These are phyloP conservation scores for Haliaeetus leucogaster DNA, from an alignment of 2,113 vertebrate species.

Conservation along the genomic window DNA sequence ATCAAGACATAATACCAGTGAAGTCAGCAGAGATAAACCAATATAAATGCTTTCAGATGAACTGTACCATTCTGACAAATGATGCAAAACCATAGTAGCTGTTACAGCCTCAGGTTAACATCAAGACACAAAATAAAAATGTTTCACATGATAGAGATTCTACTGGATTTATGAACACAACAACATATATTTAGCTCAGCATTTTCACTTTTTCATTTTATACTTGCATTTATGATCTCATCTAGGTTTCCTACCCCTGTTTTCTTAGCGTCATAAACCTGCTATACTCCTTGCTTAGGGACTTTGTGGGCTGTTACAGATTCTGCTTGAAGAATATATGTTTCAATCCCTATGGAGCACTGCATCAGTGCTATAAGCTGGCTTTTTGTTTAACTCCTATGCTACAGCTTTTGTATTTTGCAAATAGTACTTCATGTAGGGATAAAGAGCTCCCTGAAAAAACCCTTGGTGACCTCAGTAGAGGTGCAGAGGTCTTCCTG, in stretches of 20 bases:
- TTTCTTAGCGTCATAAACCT: not conserved
- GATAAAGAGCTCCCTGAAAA: not conserved
- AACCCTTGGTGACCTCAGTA: not conserved
- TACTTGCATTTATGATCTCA: not conserved
- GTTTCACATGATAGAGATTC: not conserved
- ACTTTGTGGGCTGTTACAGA: not conserved
- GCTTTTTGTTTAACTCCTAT: not conserved
- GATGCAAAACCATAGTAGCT: not conserved
- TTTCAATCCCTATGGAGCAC: not conserved
- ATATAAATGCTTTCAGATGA: not conserved
- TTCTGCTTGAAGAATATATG: not conserved
- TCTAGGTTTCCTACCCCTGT: not conserved
- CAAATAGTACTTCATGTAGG: not conserved
- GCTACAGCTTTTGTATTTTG: not conserved
- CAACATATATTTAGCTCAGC: not conserved
- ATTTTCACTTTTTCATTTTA: not conserved
- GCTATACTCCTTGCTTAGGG: not conserved
- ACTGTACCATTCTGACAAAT: not conserved
- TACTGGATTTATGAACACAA: not conserved
- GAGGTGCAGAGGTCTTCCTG: not conserved
- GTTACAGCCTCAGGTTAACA: conserved; percentile 19
- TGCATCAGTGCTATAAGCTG: not conserved
- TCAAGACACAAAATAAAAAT: not conserved
- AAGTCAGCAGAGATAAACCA: conserved; percentile 1
- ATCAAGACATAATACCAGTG: not conserved